A percentile compares a stretch with the other conserved stretches of the same genome.
phyloP scores from a whole-genome alignment of 2,888 invertebrate species.

The Harmothoe impar region DNA sequence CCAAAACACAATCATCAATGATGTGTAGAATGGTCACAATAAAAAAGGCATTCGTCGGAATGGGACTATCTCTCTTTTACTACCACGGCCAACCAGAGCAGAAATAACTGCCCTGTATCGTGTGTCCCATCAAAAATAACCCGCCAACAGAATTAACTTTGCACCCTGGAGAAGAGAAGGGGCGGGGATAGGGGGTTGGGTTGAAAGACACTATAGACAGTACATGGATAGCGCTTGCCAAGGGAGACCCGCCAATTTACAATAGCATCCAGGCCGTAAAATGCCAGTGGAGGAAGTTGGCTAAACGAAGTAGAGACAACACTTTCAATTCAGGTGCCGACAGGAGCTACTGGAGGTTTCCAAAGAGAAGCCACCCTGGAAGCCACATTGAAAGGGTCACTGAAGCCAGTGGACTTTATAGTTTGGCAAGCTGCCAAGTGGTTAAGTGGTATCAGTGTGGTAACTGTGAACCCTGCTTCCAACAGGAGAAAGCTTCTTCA shows the following conservation, averaged over 20 bases:
- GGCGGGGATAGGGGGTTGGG: too few species aligned
- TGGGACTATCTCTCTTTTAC: too few species aligned
- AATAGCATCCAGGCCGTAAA: background rate
- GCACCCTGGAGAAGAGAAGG: too few species aligned
- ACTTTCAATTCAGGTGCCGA: background rate
- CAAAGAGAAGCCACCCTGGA: background rate
- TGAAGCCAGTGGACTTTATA: slow-evolving; percentile 18
- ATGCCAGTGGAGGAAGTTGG: background rate
- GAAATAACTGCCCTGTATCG: too few species aligned
- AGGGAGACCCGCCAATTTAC: background rate
- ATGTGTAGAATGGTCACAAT: background rate
- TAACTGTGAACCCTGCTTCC: background rate
- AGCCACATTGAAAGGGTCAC: background rate
- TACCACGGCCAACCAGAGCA: too few species aligned
- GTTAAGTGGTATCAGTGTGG: background rate
- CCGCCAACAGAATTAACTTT: too few species aligned
- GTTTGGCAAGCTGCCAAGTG: background rate
- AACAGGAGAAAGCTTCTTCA: background rate
- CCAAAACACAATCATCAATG: background rate
- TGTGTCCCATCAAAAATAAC: too few species aligned
- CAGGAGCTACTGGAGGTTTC: background rate
- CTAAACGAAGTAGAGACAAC: background rate
- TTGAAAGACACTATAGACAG: too few species aligned
- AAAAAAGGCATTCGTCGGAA: too few species aligned
- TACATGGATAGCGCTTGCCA: background rate